Evolutionary conservation across 2,113 vertebrate genomes (phyloP).

Genomic region (Nesogale talazaci): DNA sequence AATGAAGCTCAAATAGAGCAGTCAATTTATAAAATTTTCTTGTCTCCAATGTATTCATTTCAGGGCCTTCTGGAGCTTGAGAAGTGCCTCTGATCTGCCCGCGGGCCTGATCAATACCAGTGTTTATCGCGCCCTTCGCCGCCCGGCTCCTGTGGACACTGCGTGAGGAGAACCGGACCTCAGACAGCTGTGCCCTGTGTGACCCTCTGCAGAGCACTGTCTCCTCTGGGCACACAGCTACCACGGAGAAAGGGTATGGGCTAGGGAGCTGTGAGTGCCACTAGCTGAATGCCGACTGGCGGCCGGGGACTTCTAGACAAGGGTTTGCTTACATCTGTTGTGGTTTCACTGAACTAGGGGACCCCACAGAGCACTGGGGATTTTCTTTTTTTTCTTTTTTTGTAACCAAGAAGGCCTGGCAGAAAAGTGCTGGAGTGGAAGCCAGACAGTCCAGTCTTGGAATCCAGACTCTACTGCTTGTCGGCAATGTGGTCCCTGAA

Average conservation of each 20-base stretch:
- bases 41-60: slow-evolving; percentile 57
- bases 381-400: slow-evolving; percentile 35
- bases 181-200: background rate
- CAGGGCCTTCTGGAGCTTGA: slow-evolving; percentile 36
- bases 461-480: background rate
- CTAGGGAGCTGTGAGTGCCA: background rate
- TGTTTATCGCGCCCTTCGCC: slow-evolving; percentile 28
- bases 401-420: slow-evolving; percentile 16
- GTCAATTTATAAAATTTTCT: slow-evolving; percentile 68
- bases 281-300: background rate
- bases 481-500: background rate
- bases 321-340: background rate
- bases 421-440: background rate
- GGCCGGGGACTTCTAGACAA: background rate
- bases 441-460: background rate
- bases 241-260: background rate
- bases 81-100: slow-evolving; percentile 25
- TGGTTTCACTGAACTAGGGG: background rate
- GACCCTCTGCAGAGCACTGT: background rate
- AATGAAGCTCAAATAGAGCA: slow-evolving; percentile 72
- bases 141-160: background rate
- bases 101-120: slow-evolving; percentile 6
- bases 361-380: background rate
- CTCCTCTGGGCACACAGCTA: background rate
- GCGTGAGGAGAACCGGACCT: background rate